A percentile compares a stretch with the other conserved stretches of the same genome.
Evolutionary conservation across 2,797 vertebrate genomes (phyloP).

Genomic region (Sebastes kiyomatsui): DNA sequence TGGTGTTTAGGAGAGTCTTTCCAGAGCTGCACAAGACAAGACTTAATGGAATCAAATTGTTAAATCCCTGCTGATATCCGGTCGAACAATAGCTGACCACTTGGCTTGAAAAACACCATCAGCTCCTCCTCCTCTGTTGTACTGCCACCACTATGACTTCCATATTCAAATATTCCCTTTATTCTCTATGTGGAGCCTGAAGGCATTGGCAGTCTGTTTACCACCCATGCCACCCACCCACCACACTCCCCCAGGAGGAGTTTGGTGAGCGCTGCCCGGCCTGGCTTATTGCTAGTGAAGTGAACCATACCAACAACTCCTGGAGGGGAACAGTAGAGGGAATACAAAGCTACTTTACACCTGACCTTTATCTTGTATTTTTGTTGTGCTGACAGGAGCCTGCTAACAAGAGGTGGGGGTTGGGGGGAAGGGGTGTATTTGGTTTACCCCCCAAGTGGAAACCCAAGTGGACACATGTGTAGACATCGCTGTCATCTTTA

Average conservation of each 20-base stretch:
- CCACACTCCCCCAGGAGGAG: slow-evolving; percentile 26
- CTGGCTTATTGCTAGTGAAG: slow-evolving; percentile 56
- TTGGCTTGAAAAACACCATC: slow-evolving; percentile 25
- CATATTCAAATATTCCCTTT: slow-evolving; percentile 57
- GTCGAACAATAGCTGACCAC: not conserved
- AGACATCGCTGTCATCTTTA: slow-evolving; percentile 77
- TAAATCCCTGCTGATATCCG: slow-evolving; percentile 1
- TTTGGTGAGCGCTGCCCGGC: slow-evolving; percentile 35
- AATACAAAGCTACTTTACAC: slow-evolving; percentile 51
- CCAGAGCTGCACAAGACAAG: not conserved
- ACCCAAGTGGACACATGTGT: slow-evolving; percentile 51
- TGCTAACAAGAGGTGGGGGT: slow-evolving; percentile 42
- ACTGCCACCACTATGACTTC: not conserved
- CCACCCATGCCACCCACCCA: slow-evolving; percentile 36
- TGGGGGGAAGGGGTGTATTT: not conserved
- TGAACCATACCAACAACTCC: slow-evolving; percentile 63
- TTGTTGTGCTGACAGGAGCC: slow-evolving; percentile 45
- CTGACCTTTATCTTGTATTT: slow-evolving; percentile 64
- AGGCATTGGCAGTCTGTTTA: slow-evolving; percentile 54
- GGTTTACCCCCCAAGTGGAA: slow-evolving; percentile 55
- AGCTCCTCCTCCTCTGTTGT: slow-evolving; percentile 24
- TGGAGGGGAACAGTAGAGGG: slow-evolving; percentile 40
- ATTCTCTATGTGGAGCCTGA: slow-evolving; percentile 56
- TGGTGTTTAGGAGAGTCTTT: not conserved
- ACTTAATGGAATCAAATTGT: not conserved